A percentile compares a stretch with the other conserved stretches of the same genome.
Conservation (phyloP, 2,797 vertebrate genomes). For the Trichosurus vulpecula region DNA sequence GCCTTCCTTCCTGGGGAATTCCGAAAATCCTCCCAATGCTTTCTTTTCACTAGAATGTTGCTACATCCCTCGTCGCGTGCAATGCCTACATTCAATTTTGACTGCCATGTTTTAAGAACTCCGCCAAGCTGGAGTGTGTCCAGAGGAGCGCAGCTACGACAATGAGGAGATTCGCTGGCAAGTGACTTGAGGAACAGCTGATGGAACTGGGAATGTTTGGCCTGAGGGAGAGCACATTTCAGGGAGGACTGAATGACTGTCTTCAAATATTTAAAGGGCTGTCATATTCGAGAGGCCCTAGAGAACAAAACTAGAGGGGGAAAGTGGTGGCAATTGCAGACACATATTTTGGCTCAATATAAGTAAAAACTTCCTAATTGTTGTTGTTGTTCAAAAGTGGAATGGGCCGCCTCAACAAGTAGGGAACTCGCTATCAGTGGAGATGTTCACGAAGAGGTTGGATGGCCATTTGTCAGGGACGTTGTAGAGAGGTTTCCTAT, state of each 20-base stretch:
- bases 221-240: neutral
- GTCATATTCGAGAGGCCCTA: neutral
- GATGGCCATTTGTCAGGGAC: neutral
- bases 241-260: neutral
- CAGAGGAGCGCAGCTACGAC: neutral
- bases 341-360: neutral
- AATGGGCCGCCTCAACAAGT: neutral
- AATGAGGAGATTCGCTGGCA: neutral
- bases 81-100: neutral
- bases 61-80: neutral
- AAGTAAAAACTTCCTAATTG: neutral
- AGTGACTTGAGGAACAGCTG: neutral
- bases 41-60: neutral
- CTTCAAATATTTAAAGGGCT: neutral
- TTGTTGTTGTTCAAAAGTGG: neutral
- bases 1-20: neutral
- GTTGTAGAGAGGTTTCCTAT: neutral
- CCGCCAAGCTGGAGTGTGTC: neutral
- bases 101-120: neutral
- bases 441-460: neutral
- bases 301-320: neutral
- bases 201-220: neutral
- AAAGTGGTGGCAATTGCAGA: neutral
- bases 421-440: neutral
- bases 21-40: neutral